Base-by-base conservation (phyloP, 2,797 vertebrate genomes). In the Anguilla anguilla region DNA sequence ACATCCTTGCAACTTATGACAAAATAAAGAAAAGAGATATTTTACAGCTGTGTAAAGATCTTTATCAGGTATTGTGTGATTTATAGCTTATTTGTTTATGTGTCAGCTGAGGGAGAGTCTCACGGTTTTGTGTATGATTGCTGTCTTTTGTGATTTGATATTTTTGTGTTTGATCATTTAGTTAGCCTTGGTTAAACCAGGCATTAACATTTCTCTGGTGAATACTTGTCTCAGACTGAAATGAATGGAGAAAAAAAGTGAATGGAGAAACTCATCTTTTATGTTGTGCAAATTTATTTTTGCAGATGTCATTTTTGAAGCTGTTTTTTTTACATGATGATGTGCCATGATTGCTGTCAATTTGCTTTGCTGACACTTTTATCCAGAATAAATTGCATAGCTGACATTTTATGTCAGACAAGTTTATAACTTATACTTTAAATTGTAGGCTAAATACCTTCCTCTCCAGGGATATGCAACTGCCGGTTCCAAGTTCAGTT, bases 11-110 rank as follows among this genome's bases (percentile, higher is more conserved):
- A 82, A 82, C 79, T 49, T 82, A 82, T 51, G 46, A 82, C 79
- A 82, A 82, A 82, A 82, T 82, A 82, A 82, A 82, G 22, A 82
- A 49, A 82, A 82, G 51, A 82, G 43, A 82, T 82, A 82, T 82
- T 82, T 82, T 82, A 82, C 79, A 82, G 19, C 46, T 82, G 79
- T 82, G 46, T 82, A 49, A 82, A 82, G 79, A 49, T 82, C 79
- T 82, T 82, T 51, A 51, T 51, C 46, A 2, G 19, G 79, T 82
- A 82, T n/a, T 49, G 46, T 82, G 19, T 82, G 79, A 82, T 82
- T 82, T 82, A 82, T 51, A 22, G 79, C 25, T 51, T 82, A 51
- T 82, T 82, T 82, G 79, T 46, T 51, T 22, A 82, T 82, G 79
- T 82, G 22, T 49, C 79, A 25, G 43, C n/a, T 82, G 79, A 25